Evolutionary conservation across 2,888 invertebrate species (phyloP), one percentile per base, ranked within the genome.

Genomic region (Epicampocera succincta): DNA sequence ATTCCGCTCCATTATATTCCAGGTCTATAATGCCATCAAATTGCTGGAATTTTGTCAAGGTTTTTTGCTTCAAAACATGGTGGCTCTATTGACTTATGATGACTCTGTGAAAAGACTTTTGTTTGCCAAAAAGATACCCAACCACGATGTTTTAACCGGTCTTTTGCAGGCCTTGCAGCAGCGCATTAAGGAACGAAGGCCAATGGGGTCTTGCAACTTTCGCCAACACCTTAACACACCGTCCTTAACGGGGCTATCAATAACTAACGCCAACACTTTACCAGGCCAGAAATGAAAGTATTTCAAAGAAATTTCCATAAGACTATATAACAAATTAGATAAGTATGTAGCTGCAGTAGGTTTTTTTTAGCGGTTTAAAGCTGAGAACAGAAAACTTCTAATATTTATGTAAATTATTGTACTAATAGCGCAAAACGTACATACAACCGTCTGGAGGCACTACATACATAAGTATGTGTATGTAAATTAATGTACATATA

Each of bases 41-140:
- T 92, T 97, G 46, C 91, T 97, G 87, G 97, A 97, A 91, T 97
- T 96, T 90, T 97, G 97, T 88, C 97, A 97, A 92, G 96, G 96
- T 66, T 97, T 97, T 90, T 92, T 97, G 29, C 93, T 97, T 56
- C 97, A 97, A 91, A 97, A 97, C 88, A 96, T 97, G 96, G 96
- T 97, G n/a, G 96, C 97, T n/a, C 92, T 97, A 29, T 92, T 97
- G 60, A 97, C 97, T 0, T 97, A 96, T 87, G 97, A 97, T 87
- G 97, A 97, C 89, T 96, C 96, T 0, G 97, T 97, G 0, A 96
- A 97, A 88, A 93, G 97, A 82, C 92, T 97, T 73, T 92, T 97
- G 44, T 97, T 97, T 87, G 97, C 97, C 48, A 97, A 97, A 90
- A 95, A 97, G 87, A 92, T 97, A 83, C 97, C 97, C 65, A 97